Conservation (phyloP, 2,797 vertebrate species). For the Basileuterus tristriatus region DNA sequence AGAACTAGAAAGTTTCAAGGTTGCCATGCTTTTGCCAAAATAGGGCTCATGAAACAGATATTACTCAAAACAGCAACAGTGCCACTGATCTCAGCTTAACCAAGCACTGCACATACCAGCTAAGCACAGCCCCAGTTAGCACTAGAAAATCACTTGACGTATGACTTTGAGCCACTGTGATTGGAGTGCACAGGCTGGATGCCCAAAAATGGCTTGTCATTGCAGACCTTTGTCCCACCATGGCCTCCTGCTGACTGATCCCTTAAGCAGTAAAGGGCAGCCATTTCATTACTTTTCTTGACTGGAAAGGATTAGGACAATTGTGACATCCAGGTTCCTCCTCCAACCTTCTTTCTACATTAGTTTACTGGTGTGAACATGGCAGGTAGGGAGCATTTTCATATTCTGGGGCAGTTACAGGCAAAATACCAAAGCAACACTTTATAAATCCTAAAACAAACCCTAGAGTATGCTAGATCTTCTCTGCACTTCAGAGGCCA, state of each 20-base stretch:
- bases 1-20: not conserved
- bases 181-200: no score
- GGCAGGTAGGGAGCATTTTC: not conserved
- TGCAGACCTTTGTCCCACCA: not conserved
- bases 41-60: not conserved
- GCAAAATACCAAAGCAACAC: not conserved
- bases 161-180: not conserved
- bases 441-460: constrained; percentile 2
- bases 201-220: not conserved
- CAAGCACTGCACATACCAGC: not conserved
- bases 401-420: not conserved
- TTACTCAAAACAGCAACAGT: not conserved
- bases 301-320: not conserved
- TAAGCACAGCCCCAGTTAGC: not conserved
- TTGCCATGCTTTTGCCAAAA: not conserved
- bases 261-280: not conserved
- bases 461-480: not conserved
- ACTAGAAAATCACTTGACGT: not conserved
- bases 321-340: not conserved
- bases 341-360: not conserved
- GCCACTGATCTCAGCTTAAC: not conserved
- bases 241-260: not conserved
- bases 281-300: not conserved
- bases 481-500: not conserved
- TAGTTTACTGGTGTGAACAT: not conserved